Base-by-base conservation (phyloP, 2,797 vertebrate genomes). In the Leucoraja ocellata region DNA sequence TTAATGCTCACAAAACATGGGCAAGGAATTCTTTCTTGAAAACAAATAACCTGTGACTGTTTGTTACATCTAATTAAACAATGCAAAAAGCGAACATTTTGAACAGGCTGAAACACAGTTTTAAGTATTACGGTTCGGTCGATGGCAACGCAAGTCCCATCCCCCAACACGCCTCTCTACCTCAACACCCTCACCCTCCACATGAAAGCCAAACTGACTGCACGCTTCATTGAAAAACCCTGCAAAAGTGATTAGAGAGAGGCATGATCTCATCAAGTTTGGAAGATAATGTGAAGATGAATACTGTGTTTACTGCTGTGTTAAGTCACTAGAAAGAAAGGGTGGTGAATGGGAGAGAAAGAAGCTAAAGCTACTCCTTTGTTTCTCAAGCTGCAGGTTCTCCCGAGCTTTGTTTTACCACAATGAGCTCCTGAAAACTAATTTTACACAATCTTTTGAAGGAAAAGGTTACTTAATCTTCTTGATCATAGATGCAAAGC, bases 31-130 rank as follows among this genome's bases (percentile, higher is more conserved):
- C 39, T 54, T 81, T 96, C 96, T 95, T 95, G 94, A 97, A 96
- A 97, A 96, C 96, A 97, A 97, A 97, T 97, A 97, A 95, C 95
- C 96, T 93, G 97, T 96, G 96, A 96, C 96, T 95, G 94, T 94
- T 95, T 94, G 94, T 92, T 94, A 95, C 96, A 97, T 96, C 96
- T 97, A 96, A 96, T 96, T 96, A 96, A 97, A 97, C 96, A 96
- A 46, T 23, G 23, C 18, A 91, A 91, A 39, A 73, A 73, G 71
- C 14, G 36, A 92, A 74, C n/a, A 58, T 39, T 92, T 28, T 14
- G 11, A 92, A 92, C 90, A 16, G 21, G 28, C 90, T 74, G 68
- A 74, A 28, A 54, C 36, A 16, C 21, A 28, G 7, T 76, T 92
- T 6, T 39, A 74, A 92, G 46, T 76, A 21, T 73, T 21, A 91